Evolutionary conservation across 2,888 invertebrate genomes (phyloP).

Genomic region (Limnephilus rhombicus): DNA sequence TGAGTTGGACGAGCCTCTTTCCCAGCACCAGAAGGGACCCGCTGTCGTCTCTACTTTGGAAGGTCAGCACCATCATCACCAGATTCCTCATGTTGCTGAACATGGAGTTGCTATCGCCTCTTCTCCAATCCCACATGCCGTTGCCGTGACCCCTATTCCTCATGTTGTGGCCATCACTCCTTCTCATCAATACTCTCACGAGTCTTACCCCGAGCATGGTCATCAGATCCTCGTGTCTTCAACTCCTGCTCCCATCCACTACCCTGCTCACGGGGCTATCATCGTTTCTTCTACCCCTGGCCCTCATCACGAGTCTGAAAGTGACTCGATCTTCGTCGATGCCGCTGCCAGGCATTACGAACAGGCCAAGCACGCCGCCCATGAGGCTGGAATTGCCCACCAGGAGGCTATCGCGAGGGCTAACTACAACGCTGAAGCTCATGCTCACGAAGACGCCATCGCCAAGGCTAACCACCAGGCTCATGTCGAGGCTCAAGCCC

Average conservation of each 20-base stretch:
- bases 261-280: constrained; percentile 52
- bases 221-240: constrained; percentile 61
- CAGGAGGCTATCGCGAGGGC: constrained; percentile 61
- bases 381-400: constrained; percentile 60
- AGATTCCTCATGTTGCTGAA: constrained; percentile 53
- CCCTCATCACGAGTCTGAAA: constrained; percentile 66
- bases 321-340: constrained; percentile 70
- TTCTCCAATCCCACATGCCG: constrained; percentile 58
- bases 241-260: constrained; percentile 65
- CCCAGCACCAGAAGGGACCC: constrained; percentile 77
- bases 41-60: constrained; percentile 70
- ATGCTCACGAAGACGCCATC: constrained; percentile 68
- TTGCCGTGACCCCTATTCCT: constrained; percentile 64
- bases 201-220: constrained; percentile 33
- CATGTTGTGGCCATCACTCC: constrained; percentile 64
- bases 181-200: constrained; percentile 50
- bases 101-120: constrained; percentile 58
- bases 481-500: constrained; percentile 50
- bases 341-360: constrained; percentile 67
- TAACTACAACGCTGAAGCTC: constrained; percentile 8
- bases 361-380: constrained; percentile 59
- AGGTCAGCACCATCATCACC: constrained; percentile 58
- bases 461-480: constrained; percentile 61
- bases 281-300: constrained; percentile 66
- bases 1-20: constrained; percentile 79